Percentiles rank a stretch among this genome's conserved stretches.
phyloP scores from a whole-genome alignment of 2,797 vertebrate genomes.

The Cyprinella venusta region DNA sequence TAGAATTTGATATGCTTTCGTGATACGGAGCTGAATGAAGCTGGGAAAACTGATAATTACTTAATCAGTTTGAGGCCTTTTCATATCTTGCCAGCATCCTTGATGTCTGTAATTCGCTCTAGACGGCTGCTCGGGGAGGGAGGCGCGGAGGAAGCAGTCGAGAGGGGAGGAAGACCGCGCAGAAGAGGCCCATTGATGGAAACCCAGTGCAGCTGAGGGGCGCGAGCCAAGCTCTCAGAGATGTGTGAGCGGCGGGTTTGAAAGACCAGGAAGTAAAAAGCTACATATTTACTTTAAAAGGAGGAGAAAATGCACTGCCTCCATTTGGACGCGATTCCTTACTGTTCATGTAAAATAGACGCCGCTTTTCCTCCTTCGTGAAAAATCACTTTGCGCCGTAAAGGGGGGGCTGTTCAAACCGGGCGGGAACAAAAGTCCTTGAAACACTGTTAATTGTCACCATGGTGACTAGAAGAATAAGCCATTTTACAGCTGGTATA shows the following conservation, averaged over 20 bases:
- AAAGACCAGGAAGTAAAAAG: conserved; percentile 78
- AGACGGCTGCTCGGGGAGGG: conserved; percentile 50
- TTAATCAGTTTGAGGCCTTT: conserved; percentile 63
- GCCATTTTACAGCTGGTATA: conserved; percentile 94
- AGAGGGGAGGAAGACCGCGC: conserved; percentile 49
- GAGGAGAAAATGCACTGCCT: conserved; percentile 64
- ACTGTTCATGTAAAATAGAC: conserved; percentile 61
- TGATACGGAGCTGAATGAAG: conserved; percentile 60
- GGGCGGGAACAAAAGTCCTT: conserved; percentile 89
- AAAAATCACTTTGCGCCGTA: conserved; percentile 63
- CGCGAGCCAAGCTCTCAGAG: conserved; percentile 59
- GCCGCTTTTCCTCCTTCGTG: conserved; percentile 49
- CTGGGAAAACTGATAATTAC: conserved; percentile 65
- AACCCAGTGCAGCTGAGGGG: conserved; percentile 56
- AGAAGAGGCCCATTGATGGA: conserved; percentile 58
- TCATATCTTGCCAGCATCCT: conserved; percentile 65
- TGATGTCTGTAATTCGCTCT: conserved; percentile 62
- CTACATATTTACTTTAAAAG: conserved; percentile 72
- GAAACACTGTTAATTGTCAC: conserved; percentile 96
- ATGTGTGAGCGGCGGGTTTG: conserved; percentile 68
- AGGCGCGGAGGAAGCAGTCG: conserved; percentile 36
- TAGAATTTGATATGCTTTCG: conserved; percentile 61
- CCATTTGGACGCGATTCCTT: conserved; percentile 60
- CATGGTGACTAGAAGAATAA: conserved; percentile 98
- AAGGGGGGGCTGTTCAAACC: conserved; percentile 78